A percentile compares a stretch with the other conserved stretches of the same genome.
Evolutionary conservation across 2,113 vertebrate species (phyloP).

Genomic region (Panurus biarmicus): DNA sequence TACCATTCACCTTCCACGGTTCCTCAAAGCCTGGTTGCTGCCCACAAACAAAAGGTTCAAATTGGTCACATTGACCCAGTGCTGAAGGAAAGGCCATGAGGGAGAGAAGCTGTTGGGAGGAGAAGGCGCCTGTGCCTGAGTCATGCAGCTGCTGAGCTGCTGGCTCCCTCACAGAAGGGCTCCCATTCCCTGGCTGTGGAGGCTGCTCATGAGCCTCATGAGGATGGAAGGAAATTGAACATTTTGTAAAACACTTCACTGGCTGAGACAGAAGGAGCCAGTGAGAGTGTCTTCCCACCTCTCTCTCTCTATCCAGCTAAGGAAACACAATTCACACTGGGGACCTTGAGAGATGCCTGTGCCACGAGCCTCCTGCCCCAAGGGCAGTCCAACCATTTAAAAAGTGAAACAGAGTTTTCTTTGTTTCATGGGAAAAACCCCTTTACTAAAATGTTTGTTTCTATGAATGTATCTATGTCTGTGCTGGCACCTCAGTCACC

Average conservation of each 20-base stretch:
- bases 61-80: neutral
- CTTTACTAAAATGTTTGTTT: neutral
- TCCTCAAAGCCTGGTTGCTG: neutral
- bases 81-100: neutral
- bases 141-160: neutral
- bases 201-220: neutral
- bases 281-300: accelerated
- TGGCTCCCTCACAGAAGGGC: neutral
- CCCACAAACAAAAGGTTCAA: neutral
- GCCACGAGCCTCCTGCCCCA: neutral
- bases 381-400: neutral
- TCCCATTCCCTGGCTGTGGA: neutral
- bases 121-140: accelerated
- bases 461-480: neutral
- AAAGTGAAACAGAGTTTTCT: neutral
- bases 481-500: neutral
- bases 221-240: neutral
- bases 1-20: neutral
- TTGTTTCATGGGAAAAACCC: neutral
- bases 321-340: neutral
- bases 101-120: neutral
- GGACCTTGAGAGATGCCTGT: neutral
- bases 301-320: neutral
- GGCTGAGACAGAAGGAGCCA: neutral
- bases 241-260: neutral